A percentile compares a stretch with the other conserved stretches of the same genome.
Conservation (phyloP, 2,797 vertebrate genomes). For the Intellagama lesueurii region DNA sequence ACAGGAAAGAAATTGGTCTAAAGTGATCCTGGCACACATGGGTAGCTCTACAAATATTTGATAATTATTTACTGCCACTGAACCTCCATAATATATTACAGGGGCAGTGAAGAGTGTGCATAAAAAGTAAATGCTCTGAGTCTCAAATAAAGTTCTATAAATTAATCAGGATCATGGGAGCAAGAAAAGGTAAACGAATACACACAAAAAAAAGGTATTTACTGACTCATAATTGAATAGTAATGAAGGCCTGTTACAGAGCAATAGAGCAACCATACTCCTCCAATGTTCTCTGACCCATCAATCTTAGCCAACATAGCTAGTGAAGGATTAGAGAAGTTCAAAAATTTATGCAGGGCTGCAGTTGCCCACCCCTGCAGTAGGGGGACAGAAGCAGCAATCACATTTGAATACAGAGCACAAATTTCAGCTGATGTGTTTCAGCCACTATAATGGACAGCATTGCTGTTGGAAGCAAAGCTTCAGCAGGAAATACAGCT, state of each 20-base stretch:
- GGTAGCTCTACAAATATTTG: neutral
- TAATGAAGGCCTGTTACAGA: neutral
- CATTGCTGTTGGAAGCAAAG: neutral
- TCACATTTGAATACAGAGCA: neutral
- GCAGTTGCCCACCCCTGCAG: too few relatives aligned
- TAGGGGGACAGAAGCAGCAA: neutral
- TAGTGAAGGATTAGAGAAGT: too few relatives aligned
- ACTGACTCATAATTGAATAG: neutral
- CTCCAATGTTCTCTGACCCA: too few relatives aligned
- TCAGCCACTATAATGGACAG: neutral
- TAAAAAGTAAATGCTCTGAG: slow-evolving; percentile 5
- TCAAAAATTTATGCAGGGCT: too few relatives aligned
- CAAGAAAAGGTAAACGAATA: neutral
- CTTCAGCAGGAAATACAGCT: neutral
- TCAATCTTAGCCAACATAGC: too few relatives aligned
- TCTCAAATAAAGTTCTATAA: slow-evolving; percentile 14
- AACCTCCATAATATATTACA: slow-evolving; percentile 18
- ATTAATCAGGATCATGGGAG: neutral
- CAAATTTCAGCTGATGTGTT: neutral
- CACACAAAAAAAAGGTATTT: neutral
- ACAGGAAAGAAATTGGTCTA: slow-evolving; percentile 35
- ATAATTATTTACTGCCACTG: slow-evolving; percentile 26
- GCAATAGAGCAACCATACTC: neutral
- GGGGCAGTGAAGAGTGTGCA: slow-evolving; percentile 3
- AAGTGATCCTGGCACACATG: neutral